Evolutionary conservation across 2,888 invertebrate genomes (phyloP), one percentile per base, ranked within the genome.

Genomic region (Lasius fuliginosus): DNA sequence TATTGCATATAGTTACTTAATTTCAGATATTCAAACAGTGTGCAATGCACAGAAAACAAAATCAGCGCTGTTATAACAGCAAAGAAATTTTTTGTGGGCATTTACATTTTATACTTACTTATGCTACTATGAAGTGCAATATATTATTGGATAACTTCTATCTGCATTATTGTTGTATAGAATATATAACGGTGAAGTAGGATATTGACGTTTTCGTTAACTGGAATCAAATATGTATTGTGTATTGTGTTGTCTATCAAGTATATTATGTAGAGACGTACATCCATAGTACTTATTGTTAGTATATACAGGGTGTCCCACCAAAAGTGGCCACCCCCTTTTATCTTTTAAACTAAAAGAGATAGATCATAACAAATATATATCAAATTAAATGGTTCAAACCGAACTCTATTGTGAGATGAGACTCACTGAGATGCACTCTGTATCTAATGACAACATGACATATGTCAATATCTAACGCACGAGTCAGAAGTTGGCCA

Each of bases 281-380:
- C 4, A 56, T 56, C 11, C 23, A 0, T 40, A 23, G 23, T 65
- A 46, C 12, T 46, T 46, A 42, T 3, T 5, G 2, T 36, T 49
- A n/a, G 18, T 15, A 49, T 18, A 68, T n/a, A n/a, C n/a, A n/a
- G n/a, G n/a, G n/a, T n/a, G n/a, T n/a, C n/a, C n/a, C n/a, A n/a
- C n/a, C n/a, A n/a, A n/a, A n/a, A n/a, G n/a, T n/a, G n/a, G n/a
- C n/a, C n/a, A n/a, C n/a, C n/a, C n/a, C n/a, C n/a, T n/a, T n/a
- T n/a, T n/a, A n/a, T n/a, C n/a, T n/a, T n/a, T n/a, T n/a, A n/a
- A n/a, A n/a, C n/a, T n/a, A n/a, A n/a, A n/a, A n/a, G n/a, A n/a
- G n/a, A n/a, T n/a, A n/a, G n/a, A n/a, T n/a, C 46, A n/a, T 30
- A 46, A 65, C 27, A 65, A 40, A 65, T 65, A 65, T n/a, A n/a